phyloP scores from a whole-genome alignment of 2,888 invertebrate genomes.

The Caenorhabditis doughertyi region DNA sequence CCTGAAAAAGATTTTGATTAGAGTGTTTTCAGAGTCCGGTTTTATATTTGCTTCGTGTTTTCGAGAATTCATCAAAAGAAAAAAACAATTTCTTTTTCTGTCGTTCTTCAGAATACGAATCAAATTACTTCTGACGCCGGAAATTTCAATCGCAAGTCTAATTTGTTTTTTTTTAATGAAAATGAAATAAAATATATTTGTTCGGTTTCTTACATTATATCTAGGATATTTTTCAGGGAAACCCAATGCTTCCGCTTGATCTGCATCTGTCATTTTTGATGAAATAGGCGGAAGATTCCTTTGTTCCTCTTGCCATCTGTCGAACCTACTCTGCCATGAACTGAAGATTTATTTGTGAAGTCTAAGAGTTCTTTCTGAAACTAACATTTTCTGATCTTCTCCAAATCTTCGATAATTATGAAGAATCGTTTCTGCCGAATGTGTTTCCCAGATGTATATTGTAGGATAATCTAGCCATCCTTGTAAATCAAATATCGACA shows the following conservation, averaged over 20 bases:
- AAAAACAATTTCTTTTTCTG: no score
- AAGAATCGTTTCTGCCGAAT: slow-evolving; percentile 96
- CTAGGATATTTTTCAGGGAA: slow-evolving; percentile 65
- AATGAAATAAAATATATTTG: no score
- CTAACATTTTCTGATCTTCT: slow-evolving; percentile 88
- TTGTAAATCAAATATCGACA: slow-evolving; percentile 98
- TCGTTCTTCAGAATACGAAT: no score
- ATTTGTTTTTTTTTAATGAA: no score
- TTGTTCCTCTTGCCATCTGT: slow-evolving; percentile 58
- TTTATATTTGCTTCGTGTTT: no score
- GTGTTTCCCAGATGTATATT: slow-evolving; percentile 99
- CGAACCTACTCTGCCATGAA: slow-evolving; percentile 58
- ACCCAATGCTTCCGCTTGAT: slow-evolving; percentile 62
- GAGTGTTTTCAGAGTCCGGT: no score
- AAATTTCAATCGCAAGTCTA: no score
- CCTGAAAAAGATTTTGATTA: no score
- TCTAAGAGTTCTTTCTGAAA: background rate
- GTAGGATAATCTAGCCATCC: slow-evolving; percentile 99
- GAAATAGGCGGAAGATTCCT: slow-evolving; percentile 52
- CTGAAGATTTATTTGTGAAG: slow-evolving; percentile 32
- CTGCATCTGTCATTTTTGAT: slow-evolving; percentile 61
- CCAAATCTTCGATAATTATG: slow-evolving; percentile 90
- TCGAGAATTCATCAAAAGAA: no score
- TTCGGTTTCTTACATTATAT: slow-evolving; percentile 61
- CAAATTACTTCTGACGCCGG: no score